Evolutionary conservation across 1,140 invertebrate genomes (phyloP), one percentile per base, ranked within the genome.

Genomic region (Brachionus asplanchnoidis): DNA sequence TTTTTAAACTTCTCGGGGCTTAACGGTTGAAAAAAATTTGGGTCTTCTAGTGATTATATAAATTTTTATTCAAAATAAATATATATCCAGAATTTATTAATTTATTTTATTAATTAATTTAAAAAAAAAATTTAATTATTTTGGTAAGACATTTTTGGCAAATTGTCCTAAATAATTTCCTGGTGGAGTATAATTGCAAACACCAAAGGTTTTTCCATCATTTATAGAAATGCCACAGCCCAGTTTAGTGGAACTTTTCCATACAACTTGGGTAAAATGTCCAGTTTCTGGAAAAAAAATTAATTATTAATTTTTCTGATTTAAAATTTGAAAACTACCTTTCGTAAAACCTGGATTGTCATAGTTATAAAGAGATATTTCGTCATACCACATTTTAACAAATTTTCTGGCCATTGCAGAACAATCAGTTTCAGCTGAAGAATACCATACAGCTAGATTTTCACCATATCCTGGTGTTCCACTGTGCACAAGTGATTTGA

Each of bases 161-260:
- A 68, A 68, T 32, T n/a, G 28, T 68, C 66, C 32, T 12, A 32
- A 12, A 17, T 68, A 68, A 12, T 68, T 68, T 32, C 66, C 66
- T 68, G 66, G 66, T 68, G 66, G 66, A 68, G 26, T 68, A 68
- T 68, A 68, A 68, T 68, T 68, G n/a, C 66, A 68, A 5, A 68
- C 28, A 68, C 26, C 66, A 68, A 32, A 68, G 9, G n/a, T 17
- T 68, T 68, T 68, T 2, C n/a, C 32, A 32, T 40, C 66, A 14
- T 68, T 68, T n/a, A 32, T 68, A 5, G 28, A 32, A 14, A 68
- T n/a, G 36, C 66, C 66, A 40, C 66, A 68, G 5, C 66, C 66
- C 8, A 68, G 32, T 32, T 40, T 68, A 32, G 65, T 32, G 2
- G 65, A 68, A 12, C 12, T 68, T 11, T 68, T 68, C 66, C 66